phyloP scores from a whole-genome alignment of 2,113 vertebrate genomes.

The Poecilia latipinna region DNA sequence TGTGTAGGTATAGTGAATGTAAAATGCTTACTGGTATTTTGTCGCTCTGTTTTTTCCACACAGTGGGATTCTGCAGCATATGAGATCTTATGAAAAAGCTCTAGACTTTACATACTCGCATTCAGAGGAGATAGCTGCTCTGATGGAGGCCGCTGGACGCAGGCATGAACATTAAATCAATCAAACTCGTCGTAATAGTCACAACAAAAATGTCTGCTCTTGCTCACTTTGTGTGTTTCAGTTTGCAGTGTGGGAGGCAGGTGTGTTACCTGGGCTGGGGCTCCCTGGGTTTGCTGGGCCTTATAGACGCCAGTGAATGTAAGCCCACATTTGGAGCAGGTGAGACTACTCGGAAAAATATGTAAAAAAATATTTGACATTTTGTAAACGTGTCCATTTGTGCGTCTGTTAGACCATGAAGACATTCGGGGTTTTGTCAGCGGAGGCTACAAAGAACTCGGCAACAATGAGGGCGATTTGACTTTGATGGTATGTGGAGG shows the following conservation, averaged over 20 bases:
- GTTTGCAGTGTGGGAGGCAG: constrained; percentile 70
- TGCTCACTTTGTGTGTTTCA: constrained; percentile 37
- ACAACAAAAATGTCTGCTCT: not conserved
- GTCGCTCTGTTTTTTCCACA: constrained; percentile 23
- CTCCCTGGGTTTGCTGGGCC: constrained; percentile 76
- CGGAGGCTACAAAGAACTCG: constrained; percentile 77
- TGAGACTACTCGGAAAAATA: constrained; percentile 32
- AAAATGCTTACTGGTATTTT: not conserved
- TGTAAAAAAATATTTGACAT: not conserved
- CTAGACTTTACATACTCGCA: constrained; percentile 79
- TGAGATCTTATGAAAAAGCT: constrained; percentile 69
- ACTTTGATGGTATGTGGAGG: constrained; percentile 65
- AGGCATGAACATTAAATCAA: constrained; percentile 62
- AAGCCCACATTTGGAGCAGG: constrained; percentile 82
- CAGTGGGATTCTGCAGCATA: constrained; percentile 73
- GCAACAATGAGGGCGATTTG: constrained; percentile 82
- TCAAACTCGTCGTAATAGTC: not conserved
- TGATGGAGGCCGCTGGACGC: constrained; percentile 78
- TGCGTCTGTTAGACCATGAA: constrained; percentile 68
- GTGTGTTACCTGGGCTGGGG: constrained; percentile 84
- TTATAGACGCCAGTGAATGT: constrained; percentile 84
- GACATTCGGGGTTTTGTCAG: constrained; percentile 81
- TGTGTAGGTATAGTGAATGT: not conserved
- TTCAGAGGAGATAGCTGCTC: constrained; percentile 59
- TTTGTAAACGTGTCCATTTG: not conserved